These are phyloP conservation scores for Coenonympha arcania DNA, from an alignment of 2,888 invertebrate genomes.

Conservation along the genomic window DNA sequence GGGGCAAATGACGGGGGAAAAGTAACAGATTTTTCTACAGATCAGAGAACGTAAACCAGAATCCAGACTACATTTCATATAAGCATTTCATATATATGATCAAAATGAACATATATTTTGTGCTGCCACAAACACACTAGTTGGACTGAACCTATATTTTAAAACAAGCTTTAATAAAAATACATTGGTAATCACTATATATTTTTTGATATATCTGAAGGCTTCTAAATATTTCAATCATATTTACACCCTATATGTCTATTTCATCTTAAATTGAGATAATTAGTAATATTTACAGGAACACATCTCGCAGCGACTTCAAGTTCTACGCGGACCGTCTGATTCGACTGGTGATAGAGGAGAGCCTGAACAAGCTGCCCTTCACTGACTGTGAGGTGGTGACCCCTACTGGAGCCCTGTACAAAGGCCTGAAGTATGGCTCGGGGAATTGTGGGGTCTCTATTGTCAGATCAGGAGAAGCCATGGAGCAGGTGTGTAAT, in stretches of 20 bases:
- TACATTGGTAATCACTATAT: too few relatives aligned
- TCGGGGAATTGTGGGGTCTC: slow-evolving; percentile 99
- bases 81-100: too few relatives aligned
- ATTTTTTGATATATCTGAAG: too few relatives aligned
- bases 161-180: too few relatives aligned
- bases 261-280: background rate
- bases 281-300: slow-evolving; percentile 73
- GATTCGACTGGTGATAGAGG: slow-evolving; percentile 97
- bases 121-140: too few relatives aligned
- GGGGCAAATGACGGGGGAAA: too few relatives aligned
- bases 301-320: slow-evolving; percentile 94
- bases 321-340: slow-evolving; percentile 98
- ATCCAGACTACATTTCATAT: too few relatives aligned
- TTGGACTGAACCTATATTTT: too few relatives aligned
- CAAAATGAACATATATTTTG: too few relatives aligned
- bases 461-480: slow-evolving; percentile 94
- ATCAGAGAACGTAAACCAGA: too few relatives aligned
- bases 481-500: slow-evolving; percentile 87
- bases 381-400: slow-evolving; percentile 91
- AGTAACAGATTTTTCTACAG: too few relatives aligned
- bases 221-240: too few relatives aligned
- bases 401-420: slow-evolving; percentile 93
- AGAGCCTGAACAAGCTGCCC: slow-evolving; percentile 96
- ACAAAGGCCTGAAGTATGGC: slow-evolving; percentile 94
- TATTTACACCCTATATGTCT: background rate